Evolutionary conservation across 2,797 vertebrate genomes (phyloP).

Genomic region (Sciurus carolinensis): DNA sequence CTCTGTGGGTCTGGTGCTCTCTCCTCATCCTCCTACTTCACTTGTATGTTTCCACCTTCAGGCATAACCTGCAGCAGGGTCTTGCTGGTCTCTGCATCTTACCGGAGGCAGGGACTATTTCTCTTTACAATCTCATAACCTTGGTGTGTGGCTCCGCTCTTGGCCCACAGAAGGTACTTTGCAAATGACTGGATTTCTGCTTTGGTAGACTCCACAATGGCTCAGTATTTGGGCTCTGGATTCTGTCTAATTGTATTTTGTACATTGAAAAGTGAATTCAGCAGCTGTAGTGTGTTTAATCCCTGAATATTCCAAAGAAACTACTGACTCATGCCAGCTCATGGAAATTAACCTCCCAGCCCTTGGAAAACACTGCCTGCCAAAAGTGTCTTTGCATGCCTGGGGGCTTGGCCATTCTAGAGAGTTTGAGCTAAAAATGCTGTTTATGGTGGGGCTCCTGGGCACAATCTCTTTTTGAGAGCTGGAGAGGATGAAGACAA

Average conservation of each 20-base stretch:
- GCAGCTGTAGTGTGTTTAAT: background rate
- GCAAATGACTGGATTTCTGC: background rate
- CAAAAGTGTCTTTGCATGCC: background rate
- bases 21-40: accelerated
- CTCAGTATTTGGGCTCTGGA: background rate
- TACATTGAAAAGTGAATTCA: background rate
- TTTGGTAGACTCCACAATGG: background rate
- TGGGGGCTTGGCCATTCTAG: no score
- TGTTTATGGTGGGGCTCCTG: background rate
- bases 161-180: background rate
- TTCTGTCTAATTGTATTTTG: background rate
- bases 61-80: no score
- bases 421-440: background rate
- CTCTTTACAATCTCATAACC: background rate
- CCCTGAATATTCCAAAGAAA: background rate
- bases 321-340: background rate
- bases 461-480: background rate
- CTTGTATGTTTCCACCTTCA: background rate
- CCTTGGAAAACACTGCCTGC: background rate
- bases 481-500: background rate
- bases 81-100: background rate
- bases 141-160: background rate
- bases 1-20: accelerated
- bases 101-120: background rate
- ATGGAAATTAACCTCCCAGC: background rate